Evolutionary conservation across 2,113 vertebrate genomes (phyloP), one percentile per base, ranked within the genome.

Genomic region (Brachyistius frenatus): DNA sequence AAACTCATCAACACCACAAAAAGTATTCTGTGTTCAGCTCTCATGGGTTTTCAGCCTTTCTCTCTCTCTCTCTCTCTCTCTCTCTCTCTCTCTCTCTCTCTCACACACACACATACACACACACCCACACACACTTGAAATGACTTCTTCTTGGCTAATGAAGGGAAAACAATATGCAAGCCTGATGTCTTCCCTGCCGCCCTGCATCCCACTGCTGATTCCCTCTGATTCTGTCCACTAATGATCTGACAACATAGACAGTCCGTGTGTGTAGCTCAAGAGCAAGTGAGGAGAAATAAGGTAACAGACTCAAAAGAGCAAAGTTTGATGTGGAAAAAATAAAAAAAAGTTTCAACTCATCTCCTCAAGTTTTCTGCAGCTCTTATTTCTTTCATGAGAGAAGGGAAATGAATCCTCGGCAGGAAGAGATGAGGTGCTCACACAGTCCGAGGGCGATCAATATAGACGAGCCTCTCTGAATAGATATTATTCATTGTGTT

Each of bases 401-500:
- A 0, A 0, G 53, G 64, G 72, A 66, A 73, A 67, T 57, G 53
- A 74, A 73, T 76, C 75, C 16, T 66, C 57, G 11, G 61, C 58
- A 57, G 65, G 15, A 32, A 49, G 66, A 69, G 74, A 80, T 49
- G 73, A 77, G 39, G 55, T 50, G 41, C 66, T 2, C 70, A 50
- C 39, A 13, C 61, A 72, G 52, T 61, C 55, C 5, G 33, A 71
- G 41, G 16, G 7, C 33, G 41, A 92, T 85, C 83, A 2, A 90
- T 89, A 76, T 52, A 47, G 76, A 81, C 9, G 0, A 44, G 78
- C 69, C 37, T 66, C 63, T 69, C 67, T 57, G 85, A 89, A 88
- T 87, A 83, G 75, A 88, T 84, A 81, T 84, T 70, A 67, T 73
- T 82, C 67, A 67, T 66, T 67, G 65, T 82, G 79, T 90, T 90